These are phyloP conservation scores for Martes martes DNA, from an alignment of 2,113 vertebrate genomes.

Conservation along the genomic window DNA sequence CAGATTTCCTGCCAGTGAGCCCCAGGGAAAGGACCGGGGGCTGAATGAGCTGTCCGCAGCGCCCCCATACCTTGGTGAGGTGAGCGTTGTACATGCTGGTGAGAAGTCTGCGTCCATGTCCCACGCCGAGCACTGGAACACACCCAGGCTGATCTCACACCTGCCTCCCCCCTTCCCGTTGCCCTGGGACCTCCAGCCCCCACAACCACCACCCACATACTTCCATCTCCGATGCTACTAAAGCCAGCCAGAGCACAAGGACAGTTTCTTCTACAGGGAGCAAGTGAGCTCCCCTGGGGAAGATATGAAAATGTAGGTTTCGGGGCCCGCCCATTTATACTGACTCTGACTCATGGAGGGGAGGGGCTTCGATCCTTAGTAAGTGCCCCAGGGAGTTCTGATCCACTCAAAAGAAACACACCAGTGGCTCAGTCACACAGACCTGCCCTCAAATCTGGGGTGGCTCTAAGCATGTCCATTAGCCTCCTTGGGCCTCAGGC, in stretches of 20 bases:
- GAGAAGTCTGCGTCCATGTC: slow-evolving; percentile 85
- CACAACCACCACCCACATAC: not conserved
- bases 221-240: not conserved
- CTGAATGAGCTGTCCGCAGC: not conserved
- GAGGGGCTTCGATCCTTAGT: not conserved
- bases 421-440: not conserved
- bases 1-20: not conserved
- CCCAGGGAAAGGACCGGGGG: not conserved
- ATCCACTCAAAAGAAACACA: not conserved
- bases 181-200: too few relatives aligned
- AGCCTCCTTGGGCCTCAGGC: not conserved
- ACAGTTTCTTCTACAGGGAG: not conserved
- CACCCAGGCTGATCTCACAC: not conserved
- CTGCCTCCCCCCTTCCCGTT: not conserved
- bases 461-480: not conserved
- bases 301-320: not conserved
- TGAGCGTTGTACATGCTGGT: slow-evolving; percentile 83
- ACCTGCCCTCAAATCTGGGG: not conserved
- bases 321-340: not conserved
- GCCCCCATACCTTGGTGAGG: slow-evolving; percentile 86
- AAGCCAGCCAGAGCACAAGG: not conserved
- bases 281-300: accelerated
- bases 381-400: not conserved
- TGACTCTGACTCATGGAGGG: not conserved
- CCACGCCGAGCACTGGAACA: slow-evolving; percentile 90